Evolutionary conservation across 2,888 invertebrate genomes (phyloP).

Genomic region (Diarsia brunnea): DNA sequence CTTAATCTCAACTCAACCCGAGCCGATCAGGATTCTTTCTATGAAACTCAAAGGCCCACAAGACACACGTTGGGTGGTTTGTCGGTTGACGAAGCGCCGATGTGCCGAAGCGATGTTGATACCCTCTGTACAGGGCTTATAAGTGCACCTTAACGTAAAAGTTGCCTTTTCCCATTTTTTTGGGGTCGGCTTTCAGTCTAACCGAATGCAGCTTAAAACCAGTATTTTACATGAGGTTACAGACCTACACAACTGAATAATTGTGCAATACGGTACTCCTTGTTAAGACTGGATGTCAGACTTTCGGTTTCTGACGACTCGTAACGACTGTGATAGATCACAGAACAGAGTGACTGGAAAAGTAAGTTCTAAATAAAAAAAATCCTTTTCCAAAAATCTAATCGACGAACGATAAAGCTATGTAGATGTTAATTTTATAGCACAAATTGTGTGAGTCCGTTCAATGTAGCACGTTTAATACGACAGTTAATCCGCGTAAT

Average conservation of each 20-base stretch:
- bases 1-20: too few relatives aligned
- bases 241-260: too few relatives aligned
- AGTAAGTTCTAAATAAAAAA: not conserved
- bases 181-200: too few relatives aligned
- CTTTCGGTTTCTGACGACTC: too few relatives aligned
- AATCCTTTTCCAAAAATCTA: not conserved
- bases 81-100: not conserved
- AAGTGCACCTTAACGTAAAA: not conserved
- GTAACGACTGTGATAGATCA: too few relatives aligned
- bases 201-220: too few relatives aligned
- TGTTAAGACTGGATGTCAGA: too few relatives aligned
- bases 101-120: not conserved
- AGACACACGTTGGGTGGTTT: too few relatives aligned
- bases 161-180: too few relatives aligned
- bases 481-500: slow-evolving; percentile 64
- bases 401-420: not conserved
- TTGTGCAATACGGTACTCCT: too few relatives aligned
- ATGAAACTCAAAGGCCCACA: not conserved
- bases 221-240: too few relatives aligned
- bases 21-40: not conserved
- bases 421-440: slow-evolving; percentile 48
- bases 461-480: slow-evolving; percentile 58
- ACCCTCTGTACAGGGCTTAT: not conserved
- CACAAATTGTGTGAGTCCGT: slow-evolving; percentile 43
- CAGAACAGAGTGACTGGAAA: too few relatives aligned